Conservation (phyloP, 1,140 invertebrate genomes). For the Euglossa dilemma region DNA sequence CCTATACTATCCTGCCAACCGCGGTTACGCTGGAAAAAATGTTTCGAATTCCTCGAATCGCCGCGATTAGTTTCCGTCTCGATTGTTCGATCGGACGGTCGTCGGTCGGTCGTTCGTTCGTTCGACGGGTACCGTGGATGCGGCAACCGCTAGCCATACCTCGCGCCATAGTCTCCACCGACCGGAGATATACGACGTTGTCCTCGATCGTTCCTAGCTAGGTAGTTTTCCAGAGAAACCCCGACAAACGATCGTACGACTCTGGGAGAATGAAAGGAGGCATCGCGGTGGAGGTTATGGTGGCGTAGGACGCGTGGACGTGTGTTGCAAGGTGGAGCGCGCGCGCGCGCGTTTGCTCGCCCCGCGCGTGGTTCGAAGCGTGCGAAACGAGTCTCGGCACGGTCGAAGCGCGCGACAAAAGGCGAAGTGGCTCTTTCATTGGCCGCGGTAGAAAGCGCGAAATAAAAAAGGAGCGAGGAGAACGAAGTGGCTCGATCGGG, state of each 20-base stretch:
- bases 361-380: slow-evolving; percentile 6
- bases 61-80: slow-evolving; percentile 68
- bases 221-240: too few species aligned
- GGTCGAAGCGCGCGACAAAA: slow-evolving; percentile 47
- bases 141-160: too few species aligned
- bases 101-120: background rate
- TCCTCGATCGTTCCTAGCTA: too few species aligned
- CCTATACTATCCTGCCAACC: slow-evolving; percentile 3
- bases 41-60: slow-evolving; percentile 68
- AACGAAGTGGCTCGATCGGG: slow-evolving; percentile 33
- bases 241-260: too few species aligned
- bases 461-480: slow-evolving; percentile 54
- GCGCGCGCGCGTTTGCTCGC: background rate
- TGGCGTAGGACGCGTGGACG: too few species aligned
- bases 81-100: slow-evolving; percentile 56
- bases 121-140: too few species aligned
- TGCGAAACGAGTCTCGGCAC: slow-evolving; percentile 37
- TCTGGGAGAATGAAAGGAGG: too few species aligned
- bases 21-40: slow-evolving; percentile 57
- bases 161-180: too few species aligned
- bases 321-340: too few species aligned
- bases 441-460: slow-evolving; percentile 56
- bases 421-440: slow-evolving; percentile 66
- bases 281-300: too few species aligned
- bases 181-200: too few species aligned